Conservation (phyloP, 1,140 invertebrate species). For the Pantala flavescens region DNA sequence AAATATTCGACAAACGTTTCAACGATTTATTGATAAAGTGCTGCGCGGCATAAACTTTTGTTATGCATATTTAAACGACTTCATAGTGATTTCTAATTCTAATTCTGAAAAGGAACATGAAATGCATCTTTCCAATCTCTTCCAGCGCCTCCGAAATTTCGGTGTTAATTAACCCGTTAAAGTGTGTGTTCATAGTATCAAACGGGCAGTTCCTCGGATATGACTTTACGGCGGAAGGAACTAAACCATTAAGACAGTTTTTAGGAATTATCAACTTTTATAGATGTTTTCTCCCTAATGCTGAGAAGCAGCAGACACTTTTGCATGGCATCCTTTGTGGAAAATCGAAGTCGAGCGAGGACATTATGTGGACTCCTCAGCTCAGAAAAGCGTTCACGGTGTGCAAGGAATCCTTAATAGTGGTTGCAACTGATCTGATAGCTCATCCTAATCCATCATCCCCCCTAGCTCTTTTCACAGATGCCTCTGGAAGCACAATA, state of each 20-base stretch:
- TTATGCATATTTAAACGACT: no score
- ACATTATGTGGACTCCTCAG: constrained; percentile 21
- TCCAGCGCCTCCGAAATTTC: constrained; percentile 17
- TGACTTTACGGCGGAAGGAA: constrained; percentile 26
- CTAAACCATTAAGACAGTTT: constrained; percentile 27
- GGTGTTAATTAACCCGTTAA: constrained; percentile 27
- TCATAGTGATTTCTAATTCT: no score
- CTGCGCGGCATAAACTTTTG: no score
- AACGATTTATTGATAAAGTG: no score
- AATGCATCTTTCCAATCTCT: no score
- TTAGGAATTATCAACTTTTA: constrained; percentile 25
- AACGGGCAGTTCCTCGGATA: constrained; percentile 27
- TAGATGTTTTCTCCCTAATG: constrained; percentile 20
- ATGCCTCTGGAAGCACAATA: constrained; percentile 23
- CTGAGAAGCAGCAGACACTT: constrained; percentile 15
- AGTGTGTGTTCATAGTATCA: constrained; percentile 26
- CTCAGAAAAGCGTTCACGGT: constrained; percentile 25
- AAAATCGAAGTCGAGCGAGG: not conserved
- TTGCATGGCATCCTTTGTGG: constrained; percentile 15
- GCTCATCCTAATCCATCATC: constrained; percentile 8
- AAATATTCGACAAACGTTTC: no score
- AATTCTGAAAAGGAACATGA: no score
- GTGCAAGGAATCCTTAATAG: constrained; percentile 30
- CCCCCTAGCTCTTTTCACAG: constrained; percentile 11
- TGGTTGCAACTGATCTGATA: no score